phyloP scores from a whole-genome alignment of 2,113 vertebrate species.

The Tympanuchus pallidicinctus region DNA sequence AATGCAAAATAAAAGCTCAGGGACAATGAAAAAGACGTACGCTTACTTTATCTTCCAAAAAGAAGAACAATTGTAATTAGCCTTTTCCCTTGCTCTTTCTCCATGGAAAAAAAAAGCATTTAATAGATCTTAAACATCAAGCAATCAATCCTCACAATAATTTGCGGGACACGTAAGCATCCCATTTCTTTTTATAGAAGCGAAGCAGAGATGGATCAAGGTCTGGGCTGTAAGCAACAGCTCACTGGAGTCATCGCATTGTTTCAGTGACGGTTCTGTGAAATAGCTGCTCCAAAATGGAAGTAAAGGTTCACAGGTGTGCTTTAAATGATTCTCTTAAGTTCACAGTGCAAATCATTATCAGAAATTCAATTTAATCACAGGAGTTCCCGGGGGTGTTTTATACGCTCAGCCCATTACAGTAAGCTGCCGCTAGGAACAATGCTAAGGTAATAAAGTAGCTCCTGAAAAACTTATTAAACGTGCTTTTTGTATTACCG shows the following conservation, averaged over 20 bases:
- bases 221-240: neutral
- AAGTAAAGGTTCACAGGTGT: constrained; percentile 36
- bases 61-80: neutral
- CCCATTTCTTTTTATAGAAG: neutral
- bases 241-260: neutral
- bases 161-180: neutral
- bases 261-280: neutral
- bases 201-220: constrained; percentile 10
- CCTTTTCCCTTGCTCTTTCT: neutral
- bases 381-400: neutral
- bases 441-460: constrained; percentile 49
- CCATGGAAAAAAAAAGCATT: neutral
- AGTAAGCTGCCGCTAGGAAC: constrained; percentile 21
- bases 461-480: constrained; percentile 47
- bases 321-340: constrained; percentile 40
- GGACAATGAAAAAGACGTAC: neutral
- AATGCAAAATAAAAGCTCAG: neutral
- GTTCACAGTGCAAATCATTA: constrained; percentile 36
- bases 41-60: neutral
- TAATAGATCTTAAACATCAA: neutral
- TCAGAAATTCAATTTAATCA: constrained; percentile 29
- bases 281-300: constrained; percentile 1
- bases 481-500: neutral
- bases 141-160: neutral
- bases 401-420: constrained; percentile 24